Base-by-base conservation (phyloP, 1,140 invertebrate species). In the Pseudoatta argentina region DNA sequence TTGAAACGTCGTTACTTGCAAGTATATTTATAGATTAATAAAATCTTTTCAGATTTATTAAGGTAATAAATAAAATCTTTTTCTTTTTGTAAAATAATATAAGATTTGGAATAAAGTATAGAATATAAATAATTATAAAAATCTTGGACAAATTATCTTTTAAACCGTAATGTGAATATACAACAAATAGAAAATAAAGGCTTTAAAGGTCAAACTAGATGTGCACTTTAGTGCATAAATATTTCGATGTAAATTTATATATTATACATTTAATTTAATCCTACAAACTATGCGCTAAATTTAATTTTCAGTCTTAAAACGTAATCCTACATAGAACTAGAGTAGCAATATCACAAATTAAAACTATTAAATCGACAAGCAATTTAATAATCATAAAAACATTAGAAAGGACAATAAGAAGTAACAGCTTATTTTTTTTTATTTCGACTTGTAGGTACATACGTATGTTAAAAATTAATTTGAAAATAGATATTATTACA, bases 1-100 rank as follows among this genome's bases (percentile, higher is more conserved):
- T 44, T 12, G n/a, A 44, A 34, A 27, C 27, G 59, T 87, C 61
- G 48, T 39, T 81, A 48, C 48, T 48, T 27, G 39, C 53, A 73
- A 10, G 24, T 61, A 27, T 16, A 18, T 73, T 30, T 30, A 34
- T 57, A 55, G 27, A 73, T n/a, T 30, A 21, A 66, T 39, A 67
- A 44, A 44, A 67, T 34, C 0, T 34, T 44, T 67, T 14, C 14
- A 67, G 6, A 44, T 44, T 44, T 12, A 14, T 67, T 67, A 21
- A 67, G 12, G 2, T 39, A 44, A 67, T 44, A 67, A 67, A 44
- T 44, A 67, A 44, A 5, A 44, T 44, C 10, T 6, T 44, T 21
- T 67, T 44, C n/a, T 27, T 39, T 21, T 66, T 12, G 34, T 21
- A 67, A 67, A 67, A n/a, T 39, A 67, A 12, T n/a, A n/a, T 21